Base-by-base conservation (phyloP, 2,888 invertebrate genomes). In the Dynastes maya region DNA sequence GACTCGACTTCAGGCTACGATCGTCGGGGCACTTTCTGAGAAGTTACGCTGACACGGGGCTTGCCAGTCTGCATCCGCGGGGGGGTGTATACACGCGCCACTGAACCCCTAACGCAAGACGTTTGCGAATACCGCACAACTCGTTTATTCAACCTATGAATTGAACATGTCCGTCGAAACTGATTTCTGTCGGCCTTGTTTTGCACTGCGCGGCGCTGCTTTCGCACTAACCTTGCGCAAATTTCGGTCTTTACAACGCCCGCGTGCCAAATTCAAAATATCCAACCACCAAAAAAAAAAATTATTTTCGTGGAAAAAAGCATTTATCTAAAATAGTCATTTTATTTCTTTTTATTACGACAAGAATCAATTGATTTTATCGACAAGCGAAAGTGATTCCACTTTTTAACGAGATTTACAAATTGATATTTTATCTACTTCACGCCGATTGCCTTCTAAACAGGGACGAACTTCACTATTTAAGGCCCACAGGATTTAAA, bases 81-180 rank as follows among this genome's bases (percentile, higher is more conserved):
- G 81, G 81, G 80, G 78, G 81, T 81, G 81, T 82, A 82, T 84
- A 83, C 84, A 84, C 84, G 83, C 80, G 82, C 82, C 84, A 84
- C 83, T 83, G 82, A 78, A 83, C 79, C 80, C 81, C 80, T 70
- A 67, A 77, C 78, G 76, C 78, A 82, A 81, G 81, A 80, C 82
- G 81, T 84, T 8, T 80, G 82, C 83, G 82, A 82, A 82, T 85
- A 85, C 84, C 85, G 85, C 84, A 86, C 86, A 84, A 85, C 27
- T 63, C 63, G 84, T 84, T 84, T 87, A 87, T 86, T 86, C 86
- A 88, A 88, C 87, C 72, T 72, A 72, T 84, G 84, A 87, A 88
- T 86, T 85, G 86, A 88, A 88, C 87, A 88, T 88, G 88, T 88
- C 88, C 83, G 86, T 85, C 85, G 83, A 83, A 84, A 82, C 81